Conservation (phyloP, 1,140 invertebrate species). For the Hycleus cichorii region DNA sequence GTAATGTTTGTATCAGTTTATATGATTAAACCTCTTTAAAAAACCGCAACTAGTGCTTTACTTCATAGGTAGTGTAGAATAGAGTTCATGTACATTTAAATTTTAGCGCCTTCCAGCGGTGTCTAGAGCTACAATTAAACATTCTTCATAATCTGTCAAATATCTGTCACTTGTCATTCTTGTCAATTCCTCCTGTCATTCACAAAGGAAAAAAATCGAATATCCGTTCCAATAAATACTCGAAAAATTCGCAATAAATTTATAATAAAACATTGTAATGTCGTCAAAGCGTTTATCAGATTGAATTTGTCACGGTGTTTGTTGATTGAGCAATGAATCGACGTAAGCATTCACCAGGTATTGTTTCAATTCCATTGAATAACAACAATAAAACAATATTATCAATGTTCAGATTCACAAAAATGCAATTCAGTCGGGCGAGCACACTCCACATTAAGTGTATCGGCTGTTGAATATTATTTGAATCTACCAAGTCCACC, state of each 20-base stretch:
- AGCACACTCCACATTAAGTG: constrained; percentile 36
- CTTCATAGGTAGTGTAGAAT: too few species aligned
- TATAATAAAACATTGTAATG: constrained; percentile 9
- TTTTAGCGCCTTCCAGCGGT: too few species aligned
- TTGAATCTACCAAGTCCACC: constrained; percentile 34
- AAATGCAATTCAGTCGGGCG: constrained; percentile 27
- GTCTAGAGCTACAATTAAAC: too few species aligned
- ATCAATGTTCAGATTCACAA: background rate
- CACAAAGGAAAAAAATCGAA: too few species aligned
- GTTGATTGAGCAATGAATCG: constrained; percentile 4
- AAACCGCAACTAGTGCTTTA: too few species aligned
- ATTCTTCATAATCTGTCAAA: too few species aligned
- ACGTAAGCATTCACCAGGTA: constrained; percentile 9
- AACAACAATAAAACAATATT: background rate
- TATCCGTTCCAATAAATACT: too few species aligned
- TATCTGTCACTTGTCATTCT: too few species aligned
- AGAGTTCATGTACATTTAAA: too few species aligned
- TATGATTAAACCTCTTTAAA: too few species aligned
- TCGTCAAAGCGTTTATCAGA: background rate
- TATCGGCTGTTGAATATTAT: constrained; percentile 38
- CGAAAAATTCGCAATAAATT: background rate
- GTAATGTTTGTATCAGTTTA: too few species aligned
- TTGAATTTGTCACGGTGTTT: background rate
- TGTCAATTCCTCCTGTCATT: too few species aligned
- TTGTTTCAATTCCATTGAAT: background rate